Percentiles rank a stretch among this genome's conserved stretches.
Evolutionary conservation across 2,888 invertebrate species (phyloP).

Genomic region (Drymonia ruficornis): DNA sequence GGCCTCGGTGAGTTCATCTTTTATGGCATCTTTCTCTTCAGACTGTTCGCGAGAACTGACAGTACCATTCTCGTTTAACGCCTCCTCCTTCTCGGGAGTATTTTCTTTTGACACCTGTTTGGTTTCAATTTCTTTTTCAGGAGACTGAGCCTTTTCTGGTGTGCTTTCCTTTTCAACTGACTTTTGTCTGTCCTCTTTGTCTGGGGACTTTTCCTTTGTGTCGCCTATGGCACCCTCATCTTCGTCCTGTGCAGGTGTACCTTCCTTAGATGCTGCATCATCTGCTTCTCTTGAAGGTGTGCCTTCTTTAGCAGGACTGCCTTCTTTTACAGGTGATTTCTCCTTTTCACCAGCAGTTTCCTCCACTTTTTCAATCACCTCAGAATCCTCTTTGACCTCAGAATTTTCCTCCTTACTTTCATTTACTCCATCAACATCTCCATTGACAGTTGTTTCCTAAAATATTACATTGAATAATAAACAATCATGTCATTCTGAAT

Average conservation of each 20-base stretch:
- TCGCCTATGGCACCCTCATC: slow-evolving; percentile 38
- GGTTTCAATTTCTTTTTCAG: slow-evolving; percentile 46
- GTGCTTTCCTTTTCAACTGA: slow-evolving; percentile 54
- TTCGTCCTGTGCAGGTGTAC: slow-evolving; percentile 48
- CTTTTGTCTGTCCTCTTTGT: slow-evolving; percentile 56
- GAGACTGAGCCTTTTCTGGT: slow-evolving; percentile 46
- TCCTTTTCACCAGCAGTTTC: slow-evolving; percentile 41
- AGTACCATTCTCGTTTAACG: slow-evolving; percentile 71
- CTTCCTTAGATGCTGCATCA: slow-evolving; percentile 44
- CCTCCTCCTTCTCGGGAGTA: slow-evolving; percentile 60
- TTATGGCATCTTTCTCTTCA: slow-evolving; percentile 58
- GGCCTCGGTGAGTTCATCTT: slow-evolving; percentile 36
- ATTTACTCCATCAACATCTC: slow-evolving; percentile 60
- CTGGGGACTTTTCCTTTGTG: slow-evolving; percentile 41
- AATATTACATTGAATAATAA: slow-evolving; percentile 22
- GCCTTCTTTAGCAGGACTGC: slow-evolving; percentile 45
- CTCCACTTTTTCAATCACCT: slow-evolving; percentile 32
- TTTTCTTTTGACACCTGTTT: slow-evolving; percentile 56
- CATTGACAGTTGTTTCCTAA: slow-evolving; percentile 65
- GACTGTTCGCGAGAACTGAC: slow-evolving; percentile 75
- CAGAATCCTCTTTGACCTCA: slow-evolving; percentile 62
- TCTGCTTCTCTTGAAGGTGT: slow-evolving; percentile 43
- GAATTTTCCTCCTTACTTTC: slow-evolving; percentile 48
- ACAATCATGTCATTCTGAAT: too few species aligned
- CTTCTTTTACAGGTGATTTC: slow-evolving; percentile 44